Base-by-base conservation (phyloP, 2,797 vertebrate genomes). In the Synaphobranchus kaupii region DNA sequence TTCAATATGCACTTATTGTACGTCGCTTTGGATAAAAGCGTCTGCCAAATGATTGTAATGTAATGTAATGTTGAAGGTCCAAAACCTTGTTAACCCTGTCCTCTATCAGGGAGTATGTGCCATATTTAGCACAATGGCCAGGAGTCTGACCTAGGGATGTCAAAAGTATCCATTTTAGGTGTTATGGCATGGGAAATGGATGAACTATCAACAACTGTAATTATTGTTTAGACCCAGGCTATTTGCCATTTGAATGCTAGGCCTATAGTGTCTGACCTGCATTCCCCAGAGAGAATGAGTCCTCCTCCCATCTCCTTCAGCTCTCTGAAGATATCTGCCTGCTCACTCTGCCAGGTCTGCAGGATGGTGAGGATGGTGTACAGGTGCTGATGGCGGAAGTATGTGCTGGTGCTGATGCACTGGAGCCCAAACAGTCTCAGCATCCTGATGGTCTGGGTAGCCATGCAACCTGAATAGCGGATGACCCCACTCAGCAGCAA, bases 231-330 rank as follows among this genome's bases (percentile, higher is more conserved):
- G 48, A 50, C 48, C 48, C n/a, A n/a, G n/a, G n/a, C n/a, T 12
- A 52, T 52, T 52, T 52, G 50, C 50, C 12, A 10, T 52, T 10
- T 60, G 13, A 17, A 22, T 60, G 12, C 13, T 60, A 60, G 13
- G 56, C 56, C 8, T 52, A 52, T n/a, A 52, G 50, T 60, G 56
- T 60, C 56, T 22, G 13, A 84, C 54, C 83, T 84, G 54, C 83
- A 63, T 31, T 84, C 83, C 8, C 83, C 83, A 84, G 50, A 66
- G 4, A 66, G 63, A 4, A 68, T 34, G 4, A 87, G 34, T 22
- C 82, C 86, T 76, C 83, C 63, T 4, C 39, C 86, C 82, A 84
- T 84, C 34, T 71, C 86, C 25, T 84, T 76, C 48, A 87, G 86
- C 28, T 87, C 66, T 54, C 50, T 76, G 15, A 84, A 13, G 34